Percentiles rank a stretch among this genome's conserved stretches.
These are phyloP conservation scores for Trilocha varians DNA, from an alignment of 2,888 invertebrate genomes.

Conservation along the genomic window DNA sequence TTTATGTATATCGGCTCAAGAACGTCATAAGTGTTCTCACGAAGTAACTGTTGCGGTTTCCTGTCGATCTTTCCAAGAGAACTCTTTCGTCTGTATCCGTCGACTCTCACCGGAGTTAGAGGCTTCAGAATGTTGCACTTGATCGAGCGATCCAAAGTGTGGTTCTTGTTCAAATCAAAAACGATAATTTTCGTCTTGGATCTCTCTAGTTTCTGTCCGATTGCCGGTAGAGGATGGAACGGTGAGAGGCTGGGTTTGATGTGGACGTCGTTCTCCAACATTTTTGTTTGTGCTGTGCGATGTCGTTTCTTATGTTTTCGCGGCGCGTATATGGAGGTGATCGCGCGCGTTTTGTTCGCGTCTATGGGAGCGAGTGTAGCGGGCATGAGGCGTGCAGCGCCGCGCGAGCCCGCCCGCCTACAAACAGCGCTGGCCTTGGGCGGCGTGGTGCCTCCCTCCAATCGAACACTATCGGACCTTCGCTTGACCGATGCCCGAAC, in stretches of 20 bases:
- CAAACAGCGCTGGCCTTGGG: constrained; percentile 49
- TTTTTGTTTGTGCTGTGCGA: constrained; percentile 53
- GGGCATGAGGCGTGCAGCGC: constrained; percentile 53
- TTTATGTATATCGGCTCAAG: constrained; percentile 53
- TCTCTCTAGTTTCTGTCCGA: constrained; percentile 49
- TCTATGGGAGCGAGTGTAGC: constrained; percentile 55
- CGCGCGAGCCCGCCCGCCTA: constrained; percentile 47
- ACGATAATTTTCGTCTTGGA: constrained; percentile 55
- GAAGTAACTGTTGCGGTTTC: constrained; percentile 47
- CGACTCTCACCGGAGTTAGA: constrained; percentile 49
- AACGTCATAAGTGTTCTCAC: constrained; percentile 65
- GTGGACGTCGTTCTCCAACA: constrained; percentile 54
- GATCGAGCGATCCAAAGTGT: constrained; percentile 24
- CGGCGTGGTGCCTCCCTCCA: constrained; percentile 24
- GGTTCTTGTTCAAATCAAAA: constrained; percentile 45
- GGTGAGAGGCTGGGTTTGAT: constrained; percentile 53
- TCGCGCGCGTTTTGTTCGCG: constrained; percentile 54
- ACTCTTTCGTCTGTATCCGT: constrained; percentile 37
- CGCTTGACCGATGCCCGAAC: constrained; percentile 9
- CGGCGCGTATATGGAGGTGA: constrained; percentile 64
- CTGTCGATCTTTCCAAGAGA: constrained; percentile 27
- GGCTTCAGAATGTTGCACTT: constrained; percentile 53
- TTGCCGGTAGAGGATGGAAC: constrained; percentile 64
- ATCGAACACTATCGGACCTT: constrained; percentile 13
- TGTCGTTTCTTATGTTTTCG: constrained; percentile 50